A percentile compares a stretch with the other conserved stretches of the same genome.
phyloP scores from a whole-genome alignment of 2,797 vertebrate species.

The Merluccius polli region DNA sequence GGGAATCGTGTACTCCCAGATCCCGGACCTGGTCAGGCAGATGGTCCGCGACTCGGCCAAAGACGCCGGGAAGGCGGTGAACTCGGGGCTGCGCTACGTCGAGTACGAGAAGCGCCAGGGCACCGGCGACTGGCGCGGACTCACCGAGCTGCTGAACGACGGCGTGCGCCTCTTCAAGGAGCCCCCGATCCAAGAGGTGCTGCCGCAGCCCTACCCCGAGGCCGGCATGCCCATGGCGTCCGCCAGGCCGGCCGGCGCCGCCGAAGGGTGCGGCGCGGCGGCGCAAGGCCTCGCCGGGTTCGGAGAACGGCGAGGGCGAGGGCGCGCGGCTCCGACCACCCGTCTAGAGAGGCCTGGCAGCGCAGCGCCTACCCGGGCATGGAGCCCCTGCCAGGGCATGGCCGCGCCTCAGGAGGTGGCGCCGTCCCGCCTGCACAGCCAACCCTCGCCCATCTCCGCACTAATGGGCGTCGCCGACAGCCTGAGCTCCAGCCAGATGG shows the following conservation, averaged over 20 bases:
- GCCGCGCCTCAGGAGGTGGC: constrained; percentile 58
- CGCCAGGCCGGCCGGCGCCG: constrained; percentile 53
- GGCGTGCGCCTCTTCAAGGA: constrained; percentile 82
- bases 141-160: constrained; percentile 83
- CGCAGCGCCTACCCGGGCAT: constrained; percentile 71
- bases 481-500: constrained; percentile 75
- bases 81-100: constrained; percentile 84
- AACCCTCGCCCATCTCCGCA: constrained; percentile 83
- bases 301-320: constrained; percentile 72
- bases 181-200: constrained; percentile 72
- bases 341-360: constrained; percentile 72
- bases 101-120: constrained; percentile 87
- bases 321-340: constrained; percentile 69
- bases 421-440: constrained; percentile 63
- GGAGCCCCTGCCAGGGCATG: constrained; percentile 64
- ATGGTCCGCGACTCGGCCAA: constrained; percentile 87
- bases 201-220: constrained; percentile 80
- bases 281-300: constrained; percentile 69
- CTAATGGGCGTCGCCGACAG: constrained; percentile 87
- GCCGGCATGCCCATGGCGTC: constrained; percentile 64
- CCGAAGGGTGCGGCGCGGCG: constrained; percentile 64
- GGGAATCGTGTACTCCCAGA: constrained; percentile 79
- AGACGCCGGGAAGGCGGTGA: constrained; percentile 81
- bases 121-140: constrained; percentile 82
- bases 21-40: constrained; percentile 79